Evolutionary conservation across 2,888 invertebrate genomes (phyloP).

Genomic region (Heliconius hortense): DNA sequence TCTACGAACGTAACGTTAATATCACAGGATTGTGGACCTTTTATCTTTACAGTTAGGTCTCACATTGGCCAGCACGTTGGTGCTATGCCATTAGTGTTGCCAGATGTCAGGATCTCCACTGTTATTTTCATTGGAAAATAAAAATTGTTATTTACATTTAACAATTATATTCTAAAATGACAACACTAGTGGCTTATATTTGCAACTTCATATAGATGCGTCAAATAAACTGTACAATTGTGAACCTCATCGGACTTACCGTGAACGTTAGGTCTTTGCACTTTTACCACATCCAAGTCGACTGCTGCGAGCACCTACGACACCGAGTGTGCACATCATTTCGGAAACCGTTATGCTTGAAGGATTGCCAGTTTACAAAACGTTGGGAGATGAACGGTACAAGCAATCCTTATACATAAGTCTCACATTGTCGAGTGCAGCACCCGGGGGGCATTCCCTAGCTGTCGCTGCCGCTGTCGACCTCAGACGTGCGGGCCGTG

Average conservation of each 20-base stretch:
- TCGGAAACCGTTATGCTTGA: background rate
- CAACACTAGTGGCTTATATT: slow-evolving; percentile 14
- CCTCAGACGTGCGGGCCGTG: slow-evolving; percentile 67
- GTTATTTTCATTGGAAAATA: background rate
- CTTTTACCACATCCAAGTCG: slow-evolving; percentile 9
- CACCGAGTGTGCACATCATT: slow-evolving; percentile 14
- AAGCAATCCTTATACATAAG: slow-evolving; percentile 45
- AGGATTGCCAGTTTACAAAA: slow-evolving; percentile 11
- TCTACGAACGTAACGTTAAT: slow-evolving; percentile 50
- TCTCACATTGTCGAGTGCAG: slow-evolving; percentile 47
- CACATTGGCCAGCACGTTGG: slow-evolving; percentile 36
- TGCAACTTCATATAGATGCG: slow-evolving; percentile 13
- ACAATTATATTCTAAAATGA: background rate
- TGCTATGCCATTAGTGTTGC: slow-evolving; percentile 24
- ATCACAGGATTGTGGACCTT: slow-evolving; percentile 59
- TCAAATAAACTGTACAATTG: slow-evolving; percentile 14
- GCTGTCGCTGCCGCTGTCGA: slow-evolving; percentile 72
- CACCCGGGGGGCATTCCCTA: slow-evolving; percentile 56
- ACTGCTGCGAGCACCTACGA: slow-evolving; percentile 1
- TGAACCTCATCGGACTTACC: slow-evolving; percentile 19
- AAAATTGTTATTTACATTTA: background rate
- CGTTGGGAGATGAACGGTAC: background rate
- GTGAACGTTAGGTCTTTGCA: slow-evolving; percentile 18
- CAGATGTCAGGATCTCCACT: background rate
- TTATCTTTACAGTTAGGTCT: slow-evolving; percentile 38